Percentiles rank a stretch among this genome's conserved stretches.
phyloP scores from a whole-genome alignment of 2,888 invertebrate genomes.

The Catocala nupta region DNA sequence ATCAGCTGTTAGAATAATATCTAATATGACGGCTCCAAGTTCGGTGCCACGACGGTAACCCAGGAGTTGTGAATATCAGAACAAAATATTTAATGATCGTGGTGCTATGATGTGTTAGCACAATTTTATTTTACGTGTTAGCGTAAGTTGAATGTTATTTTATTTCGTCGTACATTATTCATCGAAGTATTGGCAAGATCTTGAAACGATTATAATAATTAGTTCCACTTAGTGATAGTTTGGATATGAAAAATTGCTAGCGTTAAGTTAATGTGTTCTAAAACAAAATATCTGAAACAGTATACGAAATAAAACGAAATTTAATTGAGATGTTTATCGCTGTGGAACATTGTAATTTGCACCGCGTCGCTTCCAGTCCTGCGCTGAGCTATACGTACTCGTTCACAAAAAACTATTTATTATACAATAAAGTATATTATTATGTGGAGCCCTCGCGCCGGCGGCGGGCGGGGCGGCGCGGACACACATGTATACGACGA shows the following conservation, averaged over 20 bases:
- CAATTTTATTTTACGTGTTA: slow-evolving; percentile 65
- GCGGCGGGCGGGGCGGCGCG: slow-evolving; percentile 70
- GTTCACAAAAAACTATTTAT: slow-evolving; percentile 64
- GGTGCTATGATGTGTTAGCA: slow-evolving; percentile 79
- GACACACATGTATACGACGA: slow-evolving; percentile 83
- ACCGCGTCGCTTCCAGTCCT: slow-evolving; percentile 63
- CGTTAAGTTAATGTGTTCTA: slow-evolving; percentile 84
- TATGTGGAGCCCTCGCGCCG: slow-evolving; percentile 47
- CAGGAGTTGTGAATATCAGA: slow-evolving; percentile 78
- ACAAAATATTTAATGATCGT: slow-evolving; percentile 70
- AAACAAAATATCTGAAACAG: slow-evolving; percentile 86
- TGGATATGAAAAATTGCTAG: slow-evolving; percentile 66
- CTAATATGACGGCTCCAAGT: neutral
- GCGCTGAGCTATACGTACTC: slow-evolving; percentile 50
- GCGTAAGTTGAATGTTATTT: slow-evolving; percentile 62
- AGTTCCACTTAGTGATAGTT: slow-evolving; percentile 73
- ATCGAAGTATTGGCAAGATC: slow-evolving; percentile 47
- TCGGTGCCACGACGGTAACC: slow-evolving; percentile 26
- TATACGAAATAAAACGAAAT: slow-evolving; percentile 81
- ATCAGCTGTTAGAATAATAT: neutral
- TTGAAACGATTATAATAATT: slow-evolving; percentile 46
- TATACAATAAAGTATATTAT: slow-evolving; percentile 46
- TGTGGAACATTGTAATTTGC: slow-evolving; percentile 69
- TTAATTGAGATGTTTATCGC: slow-evolving; percentile 73
- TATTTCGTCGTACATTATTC: slow-evolving; percentile 62